Percentiles rank a stretch among this genome's conserved stretches.
These are phyloP conservation scores for Plodia interpunctella DNA, from an alignment of 1,140 invertebrate genomes.

Conservation along the genomic window DNA sequence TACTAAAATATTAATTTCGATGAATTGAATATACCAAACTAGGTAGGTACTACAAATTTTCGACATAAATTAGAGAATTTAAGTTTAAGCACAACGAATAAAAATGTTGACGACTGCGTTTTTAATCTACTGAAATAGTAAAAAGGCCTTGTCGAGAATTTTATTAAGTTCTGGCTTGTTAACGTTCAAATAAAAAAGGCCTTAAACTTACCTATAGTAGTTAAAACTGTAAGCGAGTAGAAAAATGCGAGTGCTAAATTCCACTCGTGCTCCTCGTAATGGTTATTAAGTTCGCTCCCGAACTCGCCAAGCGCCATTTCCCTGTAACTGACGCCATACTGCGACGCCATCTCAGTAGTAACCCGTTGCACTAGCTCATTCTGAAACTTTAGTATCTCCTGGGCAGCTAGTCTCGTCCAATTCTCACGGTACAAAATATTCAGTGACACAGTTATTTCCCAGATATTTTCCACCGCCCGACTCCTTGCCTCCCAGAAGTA, in stretches of 20 bases:
- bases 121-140: no score
- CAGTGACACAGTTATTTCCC: conserved; percentile 95
- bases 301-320: conserved; percentile 75
- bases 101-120: no score
- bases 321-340: conserved; percentile 72
- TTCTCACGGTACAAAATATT: conserved; percentile 97
- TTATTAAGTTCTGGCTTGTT: no score
- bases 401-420: conserved; percentile 86
- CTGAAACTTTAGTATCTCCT: conserved; percentile 80
- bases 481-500: conserved; percentile 80
- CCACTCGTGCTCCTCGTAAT: conserved; percentile 86
- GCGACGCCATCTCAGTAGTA: conserved; percentile 83
- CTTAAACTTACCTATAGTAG: conserved; percentile 91
- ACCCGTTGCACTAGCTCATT: conserved; percentile 89
- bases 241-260: conserved; percentile 95
- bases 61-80: no score
- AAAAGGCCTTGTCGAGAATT: no score
- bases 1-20: no score
- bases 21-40: no score
- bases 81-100: no score
- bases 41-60: no score
- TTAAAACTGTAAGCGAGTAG: conserved; percentile 96
- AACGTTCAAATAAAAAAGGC: not conserved
- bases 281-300: conserved; percentile 51
- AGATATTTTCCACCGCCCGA: conserved; percentile 91